A percentile compares a stretch with the other conserved stretches of the same genome.
phyloP scores from a whole-genome alignment of 2,888 invertebrate species.

The Octonoba sinensis region DNA sequence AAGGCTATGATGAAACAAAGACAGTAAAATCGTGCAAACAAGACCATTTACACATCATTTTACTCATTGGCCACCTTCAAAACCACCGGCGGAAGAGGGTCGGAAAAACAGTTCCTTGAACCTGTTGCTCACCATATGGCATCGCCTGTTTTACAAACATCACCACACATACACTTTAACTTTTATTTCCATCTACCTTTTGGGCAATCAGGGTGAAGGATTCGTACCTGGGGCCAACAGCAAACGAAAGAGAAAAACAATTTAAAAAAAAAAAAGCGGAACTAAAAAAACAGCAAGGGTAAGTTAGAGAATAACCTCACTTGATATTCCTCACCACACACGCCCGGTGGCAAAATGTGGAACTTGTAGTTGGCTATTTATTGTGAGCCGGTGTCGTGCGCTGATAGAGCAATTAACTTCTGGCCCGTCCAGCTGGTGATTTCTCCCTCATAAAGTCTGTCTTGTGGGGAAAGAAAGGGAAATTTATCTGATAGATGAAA shows the following conservation, averaged over 20 bases:
- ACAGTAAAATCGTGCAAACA: too few relatives aligned
- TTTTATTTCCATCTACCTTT: not conserved
- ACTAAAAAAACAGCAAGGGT: not conserved
- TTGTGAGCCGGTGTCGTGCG: not conserved
- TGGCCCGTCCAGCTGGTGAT: too few relatives aligned
- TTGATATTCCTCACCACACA: not conserved
- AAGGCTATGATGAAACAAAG: too few relatives aligned
- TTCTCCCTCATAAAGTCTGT: too few relatives aligned
- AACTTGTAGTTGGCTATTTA: not conserved
- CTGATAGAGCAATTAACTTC: slow-evolving; percentile 3
- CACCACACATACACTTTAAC: slow-evolving; percentile 8
- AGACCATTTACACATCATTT: too few relatives aligned
- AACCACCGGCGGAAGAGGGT: not conserved
- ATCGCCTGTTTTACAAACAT: slow-evolving; percentile 16
- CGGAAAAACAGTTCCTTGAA: not conserved
- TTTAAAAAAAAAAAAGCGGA: not conserved
- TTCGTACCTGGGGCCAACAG: not conserved
- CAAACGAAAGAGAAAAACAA: not conserved
- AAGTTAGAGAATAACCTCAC: not conserved
- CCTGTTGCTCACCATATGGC: not conserved
- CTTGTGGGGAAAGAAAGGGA: too few relatives aligned
- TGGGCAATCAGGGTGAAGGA: not conserved
- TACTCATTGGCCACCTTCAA: not conserved
- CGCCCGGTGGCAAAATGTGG: not conserved
- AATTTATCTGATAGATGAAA: too few relatives aligned